These are phyloP conservation scores for Solenopsis invicta DNA, from an alignment of 1,140 invertebrate species.

Conservation along the genomic window DNA sequence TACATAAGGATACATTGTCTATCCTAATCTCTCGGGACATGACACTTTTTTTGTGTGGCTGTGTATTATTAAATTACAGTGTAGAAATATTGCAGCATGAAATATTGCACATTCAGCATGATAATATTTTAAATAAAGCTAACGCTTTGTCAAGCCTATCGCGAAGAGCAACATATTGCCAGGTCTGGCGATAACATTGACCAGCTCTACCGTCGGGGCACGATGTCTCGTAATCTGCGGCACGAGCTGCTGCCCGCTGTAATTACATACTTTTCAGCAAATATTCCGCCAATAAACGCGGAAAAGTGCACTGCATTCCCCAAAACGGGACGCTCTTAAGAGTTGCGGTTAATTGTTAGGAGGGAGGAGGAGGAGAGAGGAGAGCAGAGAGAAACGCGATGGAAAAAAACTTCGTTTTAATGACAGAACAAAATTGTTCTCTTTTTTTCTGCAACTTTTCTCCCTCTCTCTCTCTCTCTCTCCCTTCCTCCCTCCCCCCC, in stretches of 20 bases:
- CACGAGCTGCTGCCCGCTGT: slow-evolving; percentile 1
- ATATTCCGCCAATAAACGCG: slow-evolving; percentile 2
- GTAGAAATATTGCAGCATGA: too few species aligned
- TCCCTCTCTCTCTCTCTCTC: too few species aligned
- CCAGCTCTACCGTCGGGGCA: neutral
- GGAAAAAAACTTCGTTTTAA: slow-evolving; percentile 27
- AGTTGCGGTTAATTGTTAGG: slow-evolving; percentile 38
- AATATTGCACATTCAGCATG: too few species aligned
- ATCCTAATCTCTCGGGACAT: too few species aligned
- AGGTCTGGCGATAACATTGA: slow-evolving; percentile 26
- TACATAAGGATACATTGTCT: too few species aligned
- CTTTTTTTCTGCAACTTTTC: too few species aligned
- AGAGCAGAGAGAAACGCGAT: too few species aligned
- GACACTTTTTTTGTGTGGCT: too few species aligned
- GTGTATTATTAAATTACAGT: too few species aligned
- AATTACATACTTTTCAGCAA: slow-evolving; percentile 42
- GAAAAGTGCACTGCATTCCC: neutral
- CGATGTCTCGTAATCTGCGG: slow-evolving; percentile 19
- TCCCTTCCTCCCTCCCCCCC: neutral
- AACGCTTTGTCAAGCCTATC: slow-evolving; percentile 23
- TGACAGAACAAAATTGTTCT: slow-evolving; percentile 14
- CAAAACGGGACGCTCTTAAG: slow-evolving; percentile 16
- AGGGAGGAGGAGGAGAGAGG: too few species aligned
- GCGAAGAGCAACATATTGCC: slow-evolving; percentile 12
- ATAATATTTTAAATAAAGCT: too few species aligned